A percentile compares a stretch with the other conserved stretches of the same genome.
Evolutionary conservation across 2,888 invertebrate genomes (phyloP).

Genomic region (Ormyrus nitidulus): DNA sequence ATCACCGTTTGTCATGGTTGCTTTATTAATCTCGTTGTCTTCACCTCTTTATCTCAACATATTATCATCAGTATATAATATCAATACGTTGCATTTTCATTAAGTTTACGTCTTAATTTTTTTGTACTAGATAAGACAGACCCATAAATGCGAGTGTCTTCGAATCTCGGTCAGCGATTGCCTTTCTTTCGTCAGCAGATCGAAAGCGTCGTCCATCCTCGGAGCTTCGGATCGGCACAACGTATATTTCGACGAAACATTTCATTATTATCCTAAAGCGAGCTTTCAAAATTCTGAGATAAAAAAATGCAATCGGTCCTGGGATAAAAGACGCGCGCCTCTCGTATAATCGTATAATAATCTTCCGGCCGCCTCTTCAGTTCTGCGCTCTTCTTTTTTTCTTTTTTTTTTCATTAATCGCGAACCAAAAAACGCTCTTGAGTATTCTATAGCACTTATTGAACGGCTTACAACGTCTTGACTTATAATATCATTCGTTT

Average conservation of each 20-base stretch:
- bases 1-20: slow-evolving; percentile 39
- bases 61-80: slow-evolving; percentile 35
- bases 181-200: background rate
- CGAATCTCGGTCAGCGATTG: slow-evolving; percentile 12
- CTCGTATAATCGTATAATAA: background rate
- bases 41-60: slow-evolving; percentile 4
- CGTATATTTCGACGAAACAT: too few relatives aligned
- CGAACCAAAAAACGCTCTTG: background rate
- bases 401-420: background rate
- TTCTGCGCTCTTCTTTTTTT: slow-evolving; percentile 2
- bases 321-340: too few relatives aligned
- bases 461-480: slow-evolving; percentile 10
- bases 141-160: slow-evolving; percentile 7
- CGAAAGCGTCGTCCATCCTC: too few relatives aligned
- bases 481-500: slow-evolving; percentile 1
- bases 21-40: slow-evolving; percentile 7
- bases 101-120: slow-evolving; percentile 61
- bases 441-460: slow-evolving; percentile 43
- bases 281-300: too few relatives aligned
- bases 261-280: too few relatives aligned
- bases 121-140: slow-evolving; percentile 52
- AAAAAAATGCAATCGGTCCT: too few relatives aligned
- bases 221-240: too few relatives aligned
- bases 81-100: slow-evolving; percentile 52
- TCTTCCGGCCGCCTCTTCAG: background rate